Evolutionary conservation across 53 echinoderm and acorn worm species (phyloP), one percentile per base, ranked within the genome.

Genomic region (Paelopatides confundens): DNA sequence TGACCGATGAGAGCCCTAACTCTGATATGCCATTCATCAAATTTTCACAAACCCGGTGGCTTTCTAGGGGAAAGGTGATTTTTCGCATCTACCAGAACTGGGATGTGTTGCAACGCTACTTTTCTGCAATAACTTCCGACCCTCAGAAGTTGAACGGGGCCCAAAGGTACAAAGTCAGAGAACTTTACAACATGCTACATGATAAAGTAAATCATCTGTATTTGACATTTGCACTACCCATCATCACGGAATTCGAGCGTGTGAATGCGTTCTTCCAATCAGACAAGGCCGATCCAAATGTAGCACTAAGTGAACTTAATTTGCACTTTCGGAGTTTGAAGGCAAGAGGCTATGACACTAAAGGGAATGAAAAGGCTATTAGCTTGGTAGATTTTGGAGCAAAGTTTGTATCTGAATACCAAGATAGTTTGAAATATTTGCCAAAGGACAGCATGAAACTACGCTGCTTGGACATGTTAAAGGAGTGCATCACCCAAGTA

Each of bases 221-320:
- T 68, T 23, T 85, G 46, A 38, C 18, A 6, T 1, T 85, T 24
- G 85, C 50, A 4, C 18, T 48, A 13, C 85, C 68, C 5, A 67
- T 85, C 40, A 34, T 68, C 18, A 85, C 85, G 10, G 67, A 85
- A 46, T 85, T 85, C 39, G 68, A 85, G 40, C 43, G 24, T 26
- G 67, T 85, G 6, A 85, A 85, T 28, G 39, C 67, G 3, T 85
- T 85, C 10, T 85, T 85, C 36, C 85, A 85, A 29, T 34, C 85
- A 24, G 50, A 38, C 27, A 30, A 85, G 15, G 68, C 68, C 7
- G 85, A 85, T 63, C 85, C 67, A 18, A 2, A 37, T 39, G 85
- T 15, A 21, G 12, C 32, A 15, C 2, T 85, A 17, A 30, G 34
- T 29, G 85, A 85, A 31, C 69, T 85, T 29, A n/a, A 40, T 31